Conservation (phyloP, 2,797 vertebrate genomes). For the Gambusia yucatana region DNA sequence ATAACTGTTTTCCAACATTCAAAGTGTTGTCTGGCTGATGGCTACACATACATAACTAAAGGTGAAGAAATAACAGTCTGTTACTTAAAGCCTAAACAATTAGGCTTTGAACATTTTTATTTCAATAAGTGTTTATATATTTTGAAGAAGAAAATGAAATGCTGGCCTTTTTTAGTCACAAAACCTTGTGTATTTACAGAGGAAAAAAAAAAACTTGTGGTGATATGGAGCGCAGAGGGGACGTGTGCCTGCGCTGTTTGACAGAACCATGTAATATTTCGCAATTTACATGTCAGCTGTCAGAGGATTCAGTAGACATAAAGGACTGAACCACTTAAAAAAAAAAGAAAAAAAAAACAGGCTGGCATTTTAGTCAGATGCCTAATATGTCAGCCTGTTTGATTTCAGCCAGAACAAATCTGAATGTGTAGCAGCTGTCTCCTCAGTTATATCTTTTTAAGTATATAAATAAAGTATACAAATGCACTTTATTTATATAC, state of each 20-base stretch:
- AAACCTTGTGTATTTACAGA: slow-evolving; percentile 37
- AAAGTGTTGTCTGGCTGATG: slow-evolving; percentile 27
- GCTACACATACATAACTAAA: neutral
- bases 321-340: slow-evolving; percentile 36
- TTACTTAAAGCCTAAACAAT: neutral
- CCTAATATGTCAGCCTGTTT: slow-evolving; percentile 22
- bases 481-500: neutral
- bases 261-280: slow-evolving; percentile 61
- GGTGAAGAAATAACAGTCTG: neutral
- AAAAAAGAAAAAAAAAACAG: slow-evolving; percentile 4
- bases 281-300: slow-evolving; percentile 69
- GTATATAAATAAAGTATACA: neutral
- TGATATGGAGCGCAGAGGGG: slow-evolving; percentile 33
- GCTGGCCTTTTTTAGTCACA: neutral
- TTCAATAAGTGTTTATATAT: neutral
- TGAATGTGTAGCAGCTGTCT: neutral
- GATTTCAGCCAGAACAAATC: slow-evolving; percentile 2
- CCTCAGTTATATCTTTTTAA: neutral
- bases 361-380: slow-evolving; percentile 31
- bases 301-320: slow-evolving; percentile 51
- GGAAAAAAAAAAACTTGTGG: slow-evolving; percentile 27
- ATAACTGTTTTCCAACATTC: slow-evolving; percentile 21
- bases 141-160: slow-evolving; percentile 24
- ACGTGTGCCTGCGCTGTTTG: slow-evolving; percentile 47
- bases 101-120: neutral